phyloP scores from a whole-genome alignment of 2,888 invertebrate species.

The Lycocerus yunnanus region DNA sequence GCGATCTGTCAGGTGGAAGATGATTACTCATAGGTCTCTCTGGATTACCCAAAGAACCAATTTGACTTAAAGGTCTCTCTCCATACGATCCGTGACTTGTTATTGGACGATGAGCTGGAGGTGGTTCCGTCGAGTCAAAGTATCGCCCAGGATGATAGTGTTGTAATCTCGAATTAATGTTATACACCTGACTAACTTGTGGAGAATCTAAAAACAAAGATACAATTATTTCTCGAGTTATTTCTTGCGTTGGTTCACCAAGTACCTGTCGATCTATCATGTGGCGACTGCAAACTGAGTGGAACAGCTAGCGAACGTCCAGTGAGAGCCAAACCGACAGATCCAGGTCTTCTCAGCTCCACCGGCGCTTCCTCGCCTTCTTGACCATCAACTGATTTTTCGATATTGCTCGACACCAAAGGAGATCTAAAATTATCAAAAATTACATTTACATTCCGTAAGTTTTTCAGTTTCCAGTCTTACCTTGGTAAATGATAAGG shows the following conservation, averaged over 20 bases:
- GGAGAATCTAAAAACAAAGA: constrained; percentile 61
- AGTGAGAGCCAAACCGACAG: constrained; percentile 55
- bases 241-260: not conserved
- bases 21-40: constrained; percentile 39
- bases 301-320: constrained; percentile 67
- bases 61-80: constrained; percentile 52
- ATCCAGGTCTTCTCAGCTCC: constrained; percentile 67
- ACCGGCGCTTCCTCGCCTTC: constrained; percentile 57
- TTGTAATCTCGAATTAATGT: constrained; percentile 57
- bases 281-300: constrained; percentile 71
- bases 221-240: not conserved
- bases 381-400: constrained; percentile 62
- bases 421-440: constrained; percentile 50
- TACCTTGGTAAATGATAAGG: constrained; percentile 52
- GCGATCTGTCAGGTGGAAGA: constrained; percentile 44
- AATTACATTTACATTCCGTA: not conserved
- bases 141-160: constrained; percentile 56
- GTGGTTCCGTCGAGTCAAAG: constrained; percentile 65
- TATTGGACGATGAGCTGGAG: constrained; percentile 61
- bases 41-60: constrained; percentile 44
- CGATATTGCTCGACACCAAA: constrained; percentile 65
- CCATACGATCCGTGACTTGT: constrained; percentile 53
- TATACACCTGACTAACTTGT: constrained; percentile 70
- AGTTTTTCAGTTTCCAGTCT: not conserved
- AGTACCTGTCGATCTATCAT: constrained; percentile 69